A percentile compares a stretch with the other conserved stretches of the same genome.
Evolutionary conservation across 2,113 vertebrate species (phyloP).

Genomic region (Oceanodroma tethys): DNA sequence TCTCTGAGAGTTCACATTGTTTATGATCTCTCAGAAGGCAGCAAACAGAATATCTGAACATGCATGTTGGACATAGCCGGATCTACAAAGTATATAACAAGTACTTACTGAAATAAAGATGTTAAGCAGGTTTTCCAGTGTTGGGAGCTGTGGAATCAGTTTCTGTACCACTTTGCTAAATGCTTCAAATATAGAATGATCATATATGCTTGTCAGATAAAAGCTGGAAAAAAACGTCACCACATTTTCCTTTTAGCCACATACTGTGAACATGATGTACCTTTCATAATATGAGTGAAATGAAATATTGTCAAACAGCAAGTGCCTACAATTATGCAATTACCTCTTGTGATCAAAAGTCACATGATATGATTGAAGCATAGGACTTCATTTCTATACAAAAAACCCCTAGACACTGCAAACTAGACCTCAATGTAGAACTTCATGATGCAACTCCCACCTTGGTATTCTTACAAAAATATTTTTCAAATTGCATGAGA

Average conservation of each 20-base stretch:
- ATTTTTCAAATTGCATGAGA: not conserved
- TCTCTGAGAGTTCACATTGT: not conserved
- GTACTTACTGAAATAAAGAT: slow-evolving; percentile 91
- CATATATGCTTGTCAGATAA: slow-evolving; percentile 91
- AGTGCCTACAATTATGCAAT: slow-evolving; percentile 7
- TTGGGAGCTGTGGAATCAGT: slow-evolving; percentile 88
- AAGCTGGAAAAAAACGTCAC: slow-evolving; percentile 79
- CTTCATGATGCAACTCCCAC: not conserved
- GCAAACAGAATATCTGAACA: not conserved
- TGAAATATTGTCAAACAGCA: slow-evolving; percentile 29
- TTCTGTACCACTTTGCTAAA: slow-evolving; percentile 93
- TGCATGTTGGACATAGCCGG: not conserved
- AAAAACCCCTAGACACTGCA: not conserved
- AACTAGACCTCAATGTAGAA: not conserved
- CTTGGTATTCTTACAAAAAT: not conserved
- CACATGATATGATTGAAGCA: not conserved
- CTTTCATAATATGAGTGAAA: slow-evolving; percentile 46
- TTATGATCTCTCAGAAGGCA: not conserved
- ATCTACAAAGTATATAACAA: slow-evolving; percentile 17
- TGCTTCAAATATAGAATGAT: slow-evolving; percentile 91
- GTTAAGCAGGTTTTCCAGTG: slow-evolving; percentile 88
- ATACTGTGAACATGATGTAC: slow-evolving; percentile 34
- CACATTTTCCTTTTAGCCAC: slow-evolving; percentile 56
- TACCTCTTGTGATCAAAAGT: not conserved
- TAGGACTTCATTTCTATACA: not conserved